Percentiles rank a stretch among this genome's conserved stretches.
These are phyloP conservation scores for Trachelus iudaicus DNA, from an alignment of 2,888 invertebrate genomes.

Conservation along the genomic window DNA sequence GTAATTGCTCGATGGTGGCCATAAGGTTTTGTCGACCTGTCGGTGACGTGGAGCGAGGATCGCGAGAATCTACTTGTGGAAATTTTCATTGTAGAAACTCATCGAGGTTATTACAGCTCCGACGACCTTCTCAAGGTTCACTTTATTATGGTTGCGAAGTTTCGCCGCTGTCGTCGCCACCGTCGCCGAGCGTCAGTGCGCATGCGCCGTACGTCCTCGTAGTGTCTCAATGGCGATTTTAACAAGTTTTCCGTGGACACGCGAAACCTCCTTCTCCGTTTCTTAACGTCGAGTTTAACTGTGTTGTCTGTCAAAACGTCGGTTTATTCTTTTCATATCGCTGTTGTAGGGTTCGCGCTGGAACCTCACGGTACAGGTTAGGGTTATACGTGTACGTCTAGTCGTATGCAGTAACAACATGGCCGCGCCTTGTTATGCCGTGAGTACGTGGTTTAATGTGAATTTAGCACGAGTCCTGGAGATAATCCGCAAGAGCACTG, in stretches of 20 bases:
- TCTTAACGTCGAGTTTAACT: background rate
- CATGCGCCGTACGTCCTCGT: background rate
- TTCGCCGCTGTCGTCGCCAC: background rate
- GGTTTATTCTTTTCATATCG: background rate
- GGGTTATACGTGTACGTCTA: background rate
- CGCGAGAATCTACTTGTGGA: background rate
- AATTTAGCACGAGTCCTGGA: constrained; percentile 21
- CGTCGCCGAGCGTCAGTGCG: background rate
- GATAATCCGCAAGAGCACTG: background rate
- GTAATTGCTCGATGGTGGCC: background rate
- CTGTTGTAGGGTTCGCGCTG: background rate
- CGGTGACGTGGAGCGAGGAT: background rate
- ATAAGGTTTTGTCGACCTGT: background rate
- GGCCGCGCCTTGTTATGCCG: constrained; percentile 16
- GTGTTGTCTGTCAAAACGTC: background rate
- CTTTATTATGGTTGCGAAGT: background rate
- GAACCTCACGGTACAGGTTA: background rate
- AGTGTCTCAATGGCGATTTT: background rate
- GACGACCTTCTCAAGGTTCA: background rate
- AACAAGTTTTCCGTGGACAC: background rate
- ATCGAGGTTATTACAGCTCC: background rate
- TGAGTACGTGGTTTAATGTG: constrained; percentile 25
- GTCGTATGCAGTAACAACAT: background rate
- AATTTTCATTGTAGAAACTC: background rate
- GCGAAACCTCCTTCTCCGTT: background rate